Conservation (phyloP, 2,888 invertebrate genomes). For the Troides oblongomaculatus region DNA sequence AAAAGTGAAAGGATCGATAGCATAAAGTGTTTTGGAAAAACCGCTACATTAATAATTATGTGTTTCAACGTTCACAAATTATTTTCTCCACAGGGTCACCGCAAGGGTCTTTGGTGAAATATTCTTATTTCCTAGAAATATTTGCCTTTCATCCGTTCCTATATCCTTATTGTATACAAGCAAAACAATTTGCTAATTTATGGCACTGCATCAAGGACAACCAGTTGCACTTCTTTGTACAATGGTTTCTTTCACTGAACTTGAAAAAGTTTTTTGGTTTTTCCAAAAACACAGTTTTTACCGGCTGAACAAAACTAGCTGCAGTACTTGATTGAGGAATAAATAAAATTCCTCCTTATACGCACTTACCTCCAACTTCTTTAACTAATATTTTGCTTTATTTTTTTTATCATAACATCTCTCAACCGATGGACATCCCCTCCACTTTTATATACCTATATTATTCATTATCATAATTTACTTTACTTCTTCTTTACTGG, state of each 20-base stretch:
- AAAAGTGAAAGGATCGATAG: conserved; percentile 28
- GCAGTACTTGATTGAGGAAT: background rate
- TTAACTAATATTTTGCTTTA: background rate
- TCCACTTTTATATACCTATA: no score
- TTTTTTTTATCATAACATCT: no score
- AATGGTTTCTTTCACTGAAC: conserved; percentile 3
- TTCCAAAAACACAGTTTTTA: conserved; percentile 12
- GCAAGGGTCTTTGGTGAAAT: conserved; percentile 11
- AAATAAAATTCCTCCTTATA: background rate
- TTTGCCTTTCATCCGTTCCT: conserved; percentile 10
- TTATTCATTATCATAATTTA: no score
- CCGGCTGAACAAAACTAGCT: background rate
- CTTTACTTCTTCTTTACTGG: no score
- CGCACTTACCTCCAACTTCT: background rate
- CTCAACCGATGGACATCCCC: no score
- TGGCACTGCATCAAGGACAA: conserved; percentile 21
- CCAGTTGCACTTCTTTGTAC: conserved; percentile 11
- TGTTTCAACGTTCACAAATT: conserved; percentile 15
- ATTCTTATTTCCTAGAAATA: conserved; percentile 21
- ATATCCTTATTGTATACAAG: conserved; percentile 25
- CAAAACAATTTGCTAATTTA: conserved; percentile 19
- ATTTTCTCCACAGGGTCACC: conserved; percentile 22
- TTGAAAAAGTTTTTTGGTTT: conserved; percentile 6
- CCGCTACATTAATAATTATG: conserved; percentile 9
- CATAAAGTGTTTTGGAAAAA: conserved; percentile 23